A percentile compares a stretch with the other conserved stretches of the same genome.
These are phyloP conservation scores for Aix galericulata DNA, from an alignment of 2,113 vertebrate species.

Conservation along the genomic window DNA sequence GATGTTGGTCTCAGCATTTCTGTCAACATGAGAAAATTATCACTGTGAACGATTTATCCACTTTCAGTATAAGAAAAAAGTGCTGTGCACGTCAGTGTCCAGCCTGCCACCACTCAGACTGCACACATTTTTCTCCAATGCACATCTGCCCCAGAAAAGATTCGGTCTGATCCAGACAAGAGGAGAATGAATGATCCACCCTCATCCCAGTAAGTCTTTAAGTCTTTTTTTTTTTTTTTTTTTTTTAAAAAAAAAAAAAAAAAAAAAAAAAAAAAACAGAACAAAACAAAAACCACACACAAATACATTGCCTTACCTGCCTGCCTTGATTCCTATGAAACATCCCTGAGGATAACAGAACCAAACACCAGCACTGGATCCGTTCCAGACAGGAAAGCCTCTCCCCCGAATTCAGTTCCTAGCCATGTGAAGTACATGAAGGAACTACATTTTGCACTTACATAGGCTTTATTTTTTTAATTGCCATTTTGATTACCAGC, in stretches of 20 bases:
- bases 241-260: not conserved
- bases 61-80: rapidly evolving
- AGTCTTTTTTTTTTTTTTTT: not conserved
- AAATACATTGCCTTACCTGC: rapidly evolving
- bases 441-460: not conserved
- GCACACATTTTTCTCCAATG: rapidly evolving
- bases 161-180: rapidly evolving
- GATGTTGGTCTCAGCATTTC: not conserved
- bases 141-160: not conserved
- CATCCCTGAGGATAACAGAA: not conserved
- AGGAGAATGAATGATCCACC: rapidly evolving
- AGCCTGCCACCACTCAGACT: rapidly evolving
- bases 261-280: not conserved
- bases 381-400: not conserved
- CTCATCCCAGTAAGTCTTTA: not conserved
- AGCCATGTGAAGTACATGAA: not conserved
- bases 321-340: not conserved
- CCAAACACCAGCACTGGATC: not conserved
- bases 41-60: not conserved
- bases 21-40: rapidly evolving
- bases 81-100: rapidly evolving
- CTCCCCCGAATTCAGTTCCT: not conserved
- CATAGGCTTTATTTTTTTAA: rapidly evolving
- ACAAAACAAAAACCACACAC: not conserved
- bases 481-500: rapidly evolving